Conservation (phyloP, 2,113 vertebrate genomes). For the Esox niger region DNA sequence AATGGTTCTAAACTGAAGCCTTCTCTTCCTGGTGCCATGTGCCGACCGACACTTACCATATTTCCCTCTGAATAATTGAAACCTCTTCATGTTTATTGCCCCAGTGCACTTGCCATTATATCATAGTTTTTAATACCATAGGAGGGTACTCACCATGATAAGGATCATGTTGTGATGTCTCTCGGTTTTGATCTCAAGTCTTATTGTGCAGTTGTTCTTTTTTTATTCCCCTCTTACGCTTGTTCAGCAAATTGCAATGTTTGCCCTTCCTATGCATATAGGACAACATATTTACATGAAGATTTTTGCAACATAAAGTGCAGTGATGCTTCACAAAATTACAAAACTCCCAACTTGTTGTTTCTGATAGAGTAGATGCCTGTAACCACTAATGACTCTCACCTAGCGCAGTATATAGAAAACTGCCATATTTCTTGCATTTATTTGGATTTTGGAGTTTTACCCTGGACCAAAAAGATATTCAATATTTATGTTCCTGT, state of each 20-base stretch:
- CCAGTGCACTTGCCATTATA: neutral
- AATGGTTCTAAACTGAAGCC: slow-evolving; percentile 3
- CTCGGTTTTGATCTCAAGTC: neutral
- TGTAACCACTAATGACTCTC: no score
- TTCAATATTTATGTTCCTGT: no score
- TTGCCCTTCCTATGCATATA: neutral
- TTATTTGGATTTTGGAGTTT: neutral
- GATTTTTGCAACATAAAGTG: no score
- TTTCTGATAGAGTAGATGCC: no score
- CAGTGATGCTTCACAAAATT: no score
- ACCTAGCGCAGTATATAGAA: neutral
- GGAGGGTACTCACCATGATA: slow-evolving; percentile 12
- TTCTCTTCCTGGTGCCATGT: neutral
- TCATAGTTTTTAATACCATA: slow-evolving; percentile 9
- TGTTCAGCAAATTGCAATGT: neutral
- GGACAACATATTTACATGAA: no score
- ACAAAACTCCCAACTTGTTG: no score
- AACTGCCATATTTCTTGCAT: neutral
- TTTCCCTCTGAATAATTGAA: slow-evolving; percentile 10
- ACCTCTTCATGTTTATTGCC: neutral
- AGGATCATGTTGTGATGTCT: neutral
- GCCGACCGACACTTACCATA: slow-evolving; percentile 2
- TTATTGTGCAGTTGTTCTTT: neutral
- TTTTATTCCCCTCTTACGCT: neutral
- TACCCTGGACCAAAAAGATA: no score